phyloP scores from a whole-genome alignment of 2,113 vertebrate species.

The Epinephelus moara region DNA sequence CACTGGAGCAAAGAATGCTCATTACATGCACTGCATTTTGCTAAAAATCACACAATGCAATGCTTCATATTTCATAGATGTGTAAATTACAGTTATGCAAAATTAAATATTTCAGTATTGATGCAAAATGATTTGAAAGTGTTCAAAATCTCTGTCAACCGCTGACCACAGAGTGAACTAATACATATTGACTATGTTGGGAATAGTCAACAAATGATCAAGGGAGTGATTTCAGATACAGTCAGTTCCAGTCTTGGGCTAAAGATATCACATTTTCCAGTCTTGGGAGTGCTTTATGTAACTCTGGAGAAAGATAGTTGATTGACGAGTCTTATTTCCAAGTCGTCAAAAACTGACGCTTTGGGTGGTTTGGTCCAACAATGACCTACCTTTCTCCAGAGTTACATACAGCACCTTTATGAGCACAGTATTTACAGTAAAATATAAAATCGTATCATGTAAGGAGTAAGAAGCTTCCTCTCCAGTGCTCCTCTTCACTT shows the following conservation, averaged over 20 bases:
- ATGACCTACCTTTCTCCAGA: too few species aligned
- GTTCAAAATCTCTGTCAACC: not conserved
- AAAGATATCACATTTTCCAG: not conserved
- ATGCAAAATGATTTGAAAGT: not conserved
- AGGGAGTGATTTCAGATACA: too few species aligned
- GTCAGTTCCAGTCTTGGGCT: not conserved
- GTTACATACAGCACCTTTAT: not conserved
- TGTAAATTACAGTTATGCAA: not conserved
- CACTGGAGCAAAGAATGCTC: not conserved
- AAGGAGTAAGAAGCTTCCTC: not conserved
- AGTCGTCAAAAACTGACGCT: too few species aligned
- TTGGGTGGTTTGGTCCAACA: too few species aligned
- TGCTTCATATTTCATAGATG: not conserved
- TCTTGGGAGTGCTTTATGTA: not conserved
- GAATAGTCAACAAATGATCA: too few species aligned
- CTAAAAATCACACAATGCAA: not conserved
- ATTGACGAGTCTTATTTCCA: too few species aligned
- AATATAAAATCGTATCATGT: not conserved
- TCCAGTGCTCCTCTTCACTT: not conserved
- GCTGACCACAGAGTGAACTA: not conserved
- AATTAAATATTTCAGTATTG: not conserved
- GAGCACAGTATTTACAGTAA: constrained; percentile 1
- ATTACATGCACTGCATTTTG: not conserved
- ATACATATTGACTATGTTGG: too few species aligned
- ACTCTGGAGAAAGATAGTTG: too few species aligned